Evolutionary conservation across 2,888 invertebrate species (phyloP).

Genomic region (Metellina segmentata): DNA sequence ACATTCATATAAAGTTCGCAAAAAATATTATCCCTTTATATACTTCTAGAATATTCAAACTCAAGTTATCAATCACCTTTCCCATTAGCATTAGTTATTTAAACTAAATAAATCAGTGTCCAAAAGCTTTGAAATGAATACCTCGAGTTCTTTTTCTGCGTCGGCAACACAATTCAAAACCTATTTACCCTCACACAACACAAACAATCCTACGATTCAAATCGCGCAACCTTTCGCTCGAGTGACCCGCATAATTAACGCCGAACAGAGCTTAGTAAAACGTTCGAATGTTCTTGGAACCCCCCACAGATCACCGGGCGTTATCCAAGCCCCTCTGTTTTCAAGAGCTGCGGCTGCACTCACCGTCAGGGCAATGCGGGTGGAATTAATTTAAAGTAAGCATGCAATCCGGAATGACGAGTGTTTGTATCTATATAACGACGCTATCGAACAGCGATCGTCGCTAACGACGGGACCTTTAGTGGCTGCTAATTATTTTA

Average conservation of each 20-base stretch:
- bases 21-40: too few relatives aligned
- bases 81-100: too few relatives aligned
- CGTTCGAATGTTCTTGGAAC: background rate
- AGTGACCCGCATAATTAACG: background rate
- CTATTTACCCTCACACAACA: too few relatives aligned
- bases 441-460: background rate
- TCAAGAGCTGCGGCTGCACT: background rate
- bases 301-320: background rate
- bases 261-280: background rate
- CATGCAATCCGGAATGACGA: background rate
- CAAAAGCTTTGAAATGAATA: too few relatives aligned
- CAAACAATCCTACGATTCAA: background rate
- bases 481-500: background rate
- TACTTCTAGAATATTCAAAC: too few relatives aligned
- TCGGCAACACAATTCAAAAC: too few relatives aligned
- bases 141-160: too few relatives aligned
- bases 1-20: too few relatives aligned
- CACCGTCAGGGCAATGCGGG: background rate
- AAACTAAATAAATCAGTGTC: too few relatives aligned
- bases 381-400: background rate
- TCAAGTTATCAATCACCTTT: too few relatives aligned
- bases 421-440: background rate
- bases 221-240: background rate
- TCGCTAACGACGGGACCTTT: background rate
- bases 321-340: background rate